Evolutionary conservation across 2,797 vertebrate species (phyloP).

Genomic region (Balearica regulorum): DNA sequence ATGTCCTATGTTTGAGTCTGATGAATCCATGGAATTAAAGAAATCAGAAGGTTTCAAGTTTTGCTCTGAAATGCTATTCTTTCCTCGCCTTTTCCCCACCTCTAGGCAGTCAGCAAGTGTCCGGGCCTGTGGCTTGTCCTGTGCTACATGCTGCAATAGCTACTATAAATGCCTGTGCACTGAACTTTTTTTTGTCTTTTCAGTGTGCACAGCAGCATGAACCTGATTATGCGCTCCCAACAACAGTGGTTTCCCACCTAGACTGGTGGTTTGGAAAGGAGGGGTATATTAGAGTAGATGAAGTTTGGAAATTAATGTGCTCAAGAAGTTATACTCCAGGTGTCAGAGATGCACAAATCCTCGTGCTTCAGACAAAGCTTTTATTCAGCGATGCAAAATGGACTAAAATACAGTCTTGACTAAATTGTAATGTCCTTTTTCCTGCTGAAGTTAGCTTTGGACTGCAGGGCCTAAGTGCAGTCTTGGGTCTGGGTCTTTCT

Average conservation of each 20-base stretch:
- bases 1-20: not conserved
- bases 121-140: not conserved
- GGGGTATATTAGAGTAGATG: not conserved
- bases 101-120: not conserved
- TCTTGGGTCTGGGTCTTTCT: not conserved
- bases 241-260: not conserved
- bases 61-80: not conserved
- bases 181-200: not conserved
- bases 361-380: not conserved
- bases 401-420: not conserved
- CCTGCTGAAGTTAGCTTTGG: not conserved
- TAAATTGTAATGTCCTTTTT: not conserved
- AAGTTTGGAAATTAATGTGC: not conserved
- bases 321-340: not conserved
- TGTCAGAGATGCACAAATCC: not conserved
- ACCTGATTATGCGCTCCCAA: not conserved
- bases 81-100: not conserved
- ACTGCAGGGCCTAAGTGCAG: not conserved
- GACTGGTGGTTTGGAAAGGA: not conserved
- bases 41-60: not conserved
- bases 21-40: not conserved
- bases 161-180: not conserved
- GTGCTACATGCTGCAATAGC: not conserved
- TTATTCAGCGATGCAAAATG: not conserved
- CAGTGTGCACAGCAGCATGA: not conserved